A percentile compares a stretch with the other conserved stretches of the same genome.
These are phyloP conservation scores for Mesorhabditis belari DNA, from an alignment of 2,888 invertebrate species.

Conservation along the genomic window DNA sequence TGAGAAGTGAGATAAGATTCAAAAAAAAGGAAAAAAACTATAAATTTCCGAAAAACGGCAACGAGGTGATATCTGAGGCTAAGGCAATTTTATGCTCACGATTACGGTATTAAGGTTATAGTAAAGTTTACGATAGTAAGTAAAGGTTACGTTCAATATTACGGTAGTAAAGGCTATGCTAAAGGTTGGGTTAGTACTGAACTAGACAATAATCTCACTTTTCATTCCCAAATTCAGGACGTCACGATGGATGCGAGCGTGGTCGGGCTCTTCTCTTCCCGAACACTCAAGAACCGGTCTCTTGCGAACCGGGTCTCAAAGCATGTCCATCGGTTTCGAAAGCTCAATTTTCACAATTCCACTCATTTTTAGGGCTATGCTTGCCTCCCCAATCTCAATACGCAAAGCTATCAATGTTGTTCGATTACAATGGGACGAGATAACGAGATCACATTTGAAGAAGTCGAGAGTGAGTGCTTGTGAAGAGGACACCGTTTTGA, in stretches of 20 bases:
- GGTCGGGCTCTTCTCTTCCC: slow-evolving; percentile 27
- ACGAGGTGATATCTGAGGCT: too few relatives aligned
- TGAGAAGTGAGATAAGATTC: neutral
- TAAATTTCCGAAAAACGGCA: too few relatives aligned
- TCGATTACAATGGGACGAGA: slow-evolving; percentile 18
- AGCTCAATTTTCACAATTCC: too few relatives aligned
- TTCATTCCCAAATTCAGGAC: too few relatives aligned
- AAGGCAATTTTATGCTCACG: too few relatives aligned
- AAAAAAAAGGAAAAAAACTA: too few relatives aligned
- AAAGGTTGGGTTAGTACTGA: too few relatives aligned
- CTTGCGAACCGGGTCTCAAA: slow-evolving; percentile 21
- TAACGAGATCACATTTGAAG: slow-evolving; percentile 3
- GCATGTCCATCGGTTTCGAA: slow-evolving; percentile 25
- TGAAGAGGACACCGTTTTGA: neutral
- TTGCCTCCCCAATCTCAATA: neutral
- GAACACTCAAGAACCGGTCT: slow-evolving; percentile 24
- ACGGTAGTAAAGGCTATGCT: too few relatives aligned
- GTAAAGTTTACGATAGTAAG: too few relatives aligned
- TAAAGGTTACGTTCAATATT: too few relatives aligned
- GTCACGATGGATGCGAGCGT: slow-evolving; percentile 24
- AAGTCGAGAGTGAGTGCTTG: slow-evolving; percentile 4
- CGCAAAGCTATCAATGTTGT: slow-evolving; percentile 24
- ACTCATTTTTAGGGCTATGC: neutral
- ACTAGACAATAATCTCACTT: too few relatives aligned
- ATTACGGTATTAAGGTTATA: too few relatives aligned